Conservation (phyloP, 1,140 invertebrate species). For the Cryptotermes secundus region DNA sequence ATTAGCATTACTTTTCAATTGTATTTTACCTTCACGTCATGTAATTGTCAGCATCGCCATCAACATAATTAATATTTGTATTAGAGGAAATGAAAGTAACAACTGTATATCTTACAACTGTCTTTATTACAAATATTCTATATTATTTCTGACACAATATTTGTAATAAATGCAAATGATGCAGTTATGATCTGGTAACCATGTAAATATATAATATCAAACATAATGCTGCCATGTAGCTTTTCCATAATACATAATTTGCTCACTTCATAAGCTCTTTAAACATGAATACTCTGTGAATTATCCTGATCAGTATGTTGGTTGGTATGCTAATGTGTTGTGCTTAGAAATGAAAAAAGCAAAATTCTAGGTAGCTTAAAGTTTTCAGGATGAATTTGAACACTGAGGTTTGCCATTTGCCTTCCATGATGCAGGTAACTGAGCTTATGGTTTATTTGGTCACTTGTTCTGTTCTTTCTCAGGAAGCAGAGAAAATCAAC, state of each 20-base stretch:
- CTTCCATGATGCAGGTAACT: not conserved
- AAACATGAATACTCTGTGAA: not conserved
- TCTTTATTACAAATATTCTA: constrained; percentile 16
- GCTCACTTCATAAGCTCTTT: not conserved
- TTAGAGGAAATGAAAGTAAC: not conserved
- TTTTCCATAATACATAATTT: not conserved
- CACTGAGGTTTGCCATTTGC: not conserved
- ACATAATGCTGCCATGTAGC: not conserved
- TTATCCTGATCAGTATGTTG: not conserved
- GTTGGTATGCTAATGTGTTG: not conserved
- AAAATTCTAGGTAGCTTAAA: not conserved
- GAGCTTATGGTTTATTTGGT: not conserved
- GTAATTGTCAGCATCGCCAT: not conserved
- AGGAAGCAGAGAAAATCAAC: too few species aligned
- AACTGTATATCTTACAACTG: not conserved
- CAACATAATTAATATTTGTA: not conserved
- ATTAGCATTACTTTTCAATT: not conserved
- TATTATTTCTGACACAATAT: not conserved
- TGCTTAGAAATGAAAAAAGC: not conserved
- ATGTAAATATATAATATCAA: not conserved
- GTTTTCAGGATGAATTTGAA: not conserved
- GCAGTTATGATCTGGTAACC: not conserved
- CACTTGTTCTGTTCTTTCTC: too few species aligned
- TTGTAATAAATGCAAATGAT: not conserved
- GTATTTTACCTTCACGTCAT: not conserved